Percentiles rank a stretch among this genome's conserved stretches.
These are phyloP conservation scores for Girardia tigrina DNA, from an alignment of 2,888 invertebrate species.

Conservation along the genomic window DNA sequence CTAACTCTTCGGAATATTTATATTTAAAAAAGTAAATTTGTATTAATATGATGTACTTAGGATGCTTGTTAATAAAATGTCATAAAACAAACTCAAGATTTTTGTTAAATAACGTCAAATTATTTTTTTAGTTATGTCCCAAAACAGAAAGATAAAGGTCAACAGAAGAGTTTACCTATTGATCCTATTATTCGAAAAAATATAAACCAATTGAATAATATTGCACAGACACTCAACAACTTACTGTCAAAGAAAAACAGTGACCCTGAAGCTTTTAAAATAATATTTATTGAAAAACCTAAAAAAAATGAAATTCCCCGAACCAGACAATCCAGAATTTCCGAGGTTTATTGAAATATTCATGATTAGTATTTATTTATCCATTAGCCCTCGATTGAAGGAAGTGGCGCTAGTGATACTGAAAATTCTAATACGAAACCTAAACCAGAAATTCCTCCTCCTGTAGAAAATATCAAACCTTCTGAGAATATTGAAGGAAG, in stretches of 20 bases:
- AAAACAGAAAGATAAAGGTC: background rate
- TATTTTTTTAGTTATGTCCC: background rate
- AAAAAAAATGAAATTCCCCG: slow-evolving; percentile 1
- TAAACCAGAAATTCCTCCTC: background rate
- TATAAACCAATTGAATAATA: background rate
- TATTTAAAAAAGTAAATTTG: too few relatives aligned
- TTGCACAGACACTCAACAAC: background rate
- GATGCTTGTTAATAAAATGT: too few relatives aligned
- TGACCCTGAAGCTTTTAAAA: background rate
- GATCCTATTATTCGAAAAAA: background rate
- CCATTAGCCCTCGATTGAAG: background rate
- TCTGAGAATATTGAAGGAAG: background rate
- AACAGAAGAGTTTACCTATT: background rate
- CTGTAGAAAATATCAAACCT: background rate
- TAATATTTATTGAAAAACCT: background rate
- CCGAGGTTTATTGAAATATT: background rate
- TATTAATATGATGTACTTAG: too few relatives aligned
- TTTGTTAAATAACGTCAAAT: too few relatives aligned
- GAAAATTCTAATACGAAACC: background rate
- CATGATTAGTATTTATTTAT: background rate
- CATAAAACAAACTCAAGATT: too few relatives aligned
- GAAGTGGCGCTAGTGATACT: background rate
- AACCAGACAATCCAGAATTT: background rate
- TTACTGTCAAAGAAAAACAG: background rate
- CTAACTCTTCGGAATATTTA: too few relatives aligned